Conservation (phyloP, 2,797 vertebrate species). For the Amniataba percoides region DNA sequence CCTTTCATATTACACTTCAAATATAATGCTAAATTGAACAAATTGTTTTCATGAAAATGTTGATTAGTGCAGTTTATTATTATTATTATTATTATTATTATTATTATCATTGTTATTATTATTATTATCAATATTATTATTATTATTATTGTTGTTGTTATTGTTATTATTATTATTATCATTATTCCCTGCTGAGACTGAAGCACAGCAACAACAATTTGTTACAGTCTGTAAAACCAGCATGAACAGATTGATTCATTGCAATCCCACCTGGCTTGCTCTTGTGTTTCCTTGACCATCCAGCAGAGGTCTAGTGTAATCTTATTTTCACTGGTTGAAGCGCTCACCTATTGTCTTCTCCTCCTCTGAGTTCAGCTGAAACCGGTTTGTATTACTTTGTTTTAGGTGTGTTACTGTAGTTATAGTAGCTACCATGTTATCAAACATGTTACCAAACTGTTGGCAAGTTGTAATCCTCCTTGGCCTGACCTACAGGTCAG, state of each 20-base stretch:
- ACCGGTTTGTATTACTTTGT: background rate
- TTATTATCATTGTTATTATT: too few species aligned
- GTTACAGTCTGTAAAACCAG: background rate
- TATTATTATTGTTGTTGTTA: too few species aligned
- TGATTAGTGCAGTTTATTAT: background rate
- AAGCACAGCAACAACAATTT: too few species aligned
- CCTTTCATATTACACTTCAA: background rate
- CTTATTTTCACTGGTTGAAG: background rate
- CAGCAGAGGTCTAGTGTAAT: constrained; percentile 36
- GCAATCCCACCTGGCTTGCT: too few species aligned
- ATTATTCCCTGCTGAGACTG: background rate
- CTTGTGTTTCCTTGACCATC: constrained; percentile 15
- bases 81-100: too few species aligned
- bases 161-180: too few species aligned
- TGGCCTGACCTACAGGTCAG: background rate
- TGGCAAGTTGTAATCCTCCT: background rate
- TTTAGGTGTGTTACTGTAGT: background rate
- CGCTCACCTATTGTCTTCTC: background rate
- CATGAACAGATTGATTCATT: background rate
- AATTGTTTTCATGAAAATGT: background rate
- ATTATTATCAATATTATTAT: too few species aligned
- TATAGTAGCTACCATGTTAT: background rate
- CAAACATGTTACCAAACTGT: too few species aligned
- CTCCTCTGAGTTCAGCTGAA: background rate
- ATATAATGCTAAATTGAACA: background rate